Evolutionary conservation across 1,140 invertebrate genomes (phyloP).

Genomic region (Cephus cinctus): DNA sequence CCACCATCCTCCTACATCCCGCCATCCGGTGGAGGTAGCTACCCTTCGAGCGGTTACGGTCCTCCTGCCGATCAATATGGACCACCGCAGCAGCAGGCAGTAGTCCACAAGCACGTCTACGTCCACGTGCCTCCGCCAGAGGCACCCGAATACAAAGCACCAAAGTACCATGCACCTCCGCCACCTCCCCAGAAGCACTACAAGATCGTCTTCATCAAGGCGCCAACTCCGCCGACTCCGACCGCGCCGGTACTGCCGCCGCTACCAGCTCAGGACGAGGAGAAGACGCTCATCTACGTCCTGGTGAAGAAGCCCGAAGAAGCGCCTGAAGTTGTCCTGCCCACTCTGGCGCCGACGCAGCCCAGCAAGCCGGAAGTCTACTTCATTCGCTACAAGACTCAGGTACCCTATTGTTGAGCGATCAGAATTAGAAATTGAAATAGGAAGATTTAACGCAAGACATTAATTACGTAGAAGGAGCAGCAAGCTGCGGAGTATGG

Average conservation of each 20-base stretch:
- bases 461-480: constrained; percentile 37
- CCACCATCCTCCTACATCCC: constrained; percentile 43
- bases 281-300: constrained; percentile 88
- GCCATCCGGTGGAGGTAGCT: constrained; percentile 30
- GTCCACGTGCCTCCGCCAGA: constrained; percentile 84
- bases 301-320: constrained; percentile 85
- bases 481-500: constrained; percentile 48
- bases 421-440: no score
- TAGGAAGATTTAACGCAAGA: background rate
- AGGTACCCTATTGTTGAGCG: constrained; percentile 55
- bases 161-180: constrained; percentile 50
- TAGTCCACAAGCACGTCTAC: constrained; percentile 83
- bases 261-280: constrained; percentile 75
- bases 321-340: constrained; percentile 73
- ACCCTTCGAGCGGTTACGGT: constrained; percentile 43
- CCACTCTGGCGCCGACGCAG: constrained; percentile 75
- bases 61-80: constrained; percentile 69
- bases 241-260: constrained; percentile 72
- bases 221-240: constrained; percentile 75
- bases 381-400: constrained; percentile 85
- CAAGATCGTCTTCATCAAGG: constrained; percentile 88
- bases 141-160: constrained; percentile 66
- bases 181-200: constrained; percentile 83
- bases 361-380: constrained; percentile 84
- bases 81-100: constrained; percentile 68